These are phyloP conservation scores for Drosophila watanabei DNA, from an alignment of 1,140 invertebrate species.

Conservation along the genomic window DNA sequence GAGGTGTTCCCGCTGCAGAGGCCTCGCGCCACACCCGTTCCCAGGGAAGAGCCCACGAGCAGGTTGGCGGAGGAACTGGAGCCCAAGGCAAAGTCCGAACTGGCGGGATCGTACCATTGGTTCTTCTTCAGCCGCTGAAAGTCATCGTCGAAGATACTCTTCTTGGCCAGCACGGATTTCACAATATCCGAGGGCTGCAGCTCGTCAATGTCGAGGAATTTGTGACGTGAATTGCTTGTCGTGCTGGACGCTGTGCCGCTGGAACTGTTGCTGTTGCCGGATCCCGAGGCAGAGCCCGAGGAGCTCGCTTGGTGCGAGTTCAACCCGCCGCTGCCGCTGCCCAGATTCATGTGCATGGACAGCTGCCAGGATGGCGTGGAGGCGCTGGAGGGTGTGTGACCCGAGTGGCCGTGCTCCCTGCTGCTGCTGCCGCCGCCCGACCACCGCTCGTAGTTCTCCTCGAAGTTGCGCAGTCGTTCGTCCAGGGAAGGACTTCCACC, in stretches of 20 bases:
- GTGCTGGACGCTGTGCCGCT: conserved; percentile 82
- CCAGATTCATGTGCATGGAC: conserved; percentile 69
- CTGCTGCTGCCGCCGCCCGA: conserved; percentile 90
- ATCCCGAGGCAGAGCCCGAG: conserved; percentile 31
- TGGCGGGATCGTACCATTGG: conserved; percentile 92
- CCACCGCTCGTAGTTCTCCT: conserved; percentile 97
- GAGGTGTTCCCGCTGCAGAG: conserved; percentile 73
- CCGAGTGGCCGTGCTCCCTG: conserved; percentile 35
- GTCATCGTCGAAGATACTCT: conserved; percentile 98
- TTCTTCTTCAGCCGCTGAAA: conserved; percentile 96
- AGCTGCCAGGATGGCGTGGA: conserved; percentile 68
- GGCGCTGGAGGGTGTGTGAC: conserved; percentile 46
- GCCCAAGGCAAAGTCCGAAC: conserved; percentile 52
- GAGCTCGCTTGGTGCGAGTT: conserved; percentile 56
- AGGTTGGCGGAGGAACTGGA: conserved; percentile 31
- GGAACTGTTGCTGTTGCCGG: conserved; percentile 75
- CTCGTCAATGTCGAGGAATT: conserved; percentile 90
- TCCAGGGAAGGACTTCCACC: conserved; percentile 90
- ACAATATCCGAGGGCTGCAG: conserved; percentile 97
- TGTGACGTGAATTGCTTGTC: conserved; percentile 87
- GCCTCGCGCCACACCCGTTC: conserved; percentile 18
- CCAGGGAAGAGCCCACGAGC: conserved; percentile 5
- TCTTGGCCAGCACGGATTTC: conserved; percentile 95
- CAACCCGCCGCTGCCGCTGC: conserved; percentile 7
- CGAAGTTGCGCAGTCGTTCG: conserved; percentile 94